phyloP scores from a whole-genome alignment of 1,140 invertebrate genomes.

The Aphis gossypii region DNA sequence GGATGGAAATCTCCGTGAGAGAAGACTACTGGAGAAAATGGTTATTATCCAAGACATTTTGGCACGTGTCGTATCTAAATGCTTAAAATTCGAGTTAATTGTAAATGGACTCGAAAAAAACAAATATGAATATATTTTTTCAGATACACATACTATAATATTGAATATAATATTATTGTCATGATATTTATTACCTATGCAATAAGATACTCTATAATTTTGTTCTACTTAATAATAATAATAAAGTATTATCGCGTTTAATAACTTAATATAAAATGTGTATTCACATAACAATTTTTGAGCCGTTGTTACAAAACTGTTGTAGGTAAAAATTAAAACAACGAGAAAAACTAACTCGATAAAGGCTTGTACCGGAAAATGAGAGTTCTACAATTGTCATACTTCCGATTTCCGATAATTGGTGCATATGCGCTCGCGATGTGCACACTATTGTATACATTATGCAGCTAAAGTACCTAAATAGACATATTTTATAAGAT shows the following conservation, averaged over 20 bases:
- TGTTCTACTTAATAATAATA: background rate
- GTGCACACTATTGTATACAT: background rate
- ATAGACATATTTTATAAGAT: background rate
- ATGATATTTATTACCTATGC: no score
- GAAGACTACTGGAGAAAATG: background rate
- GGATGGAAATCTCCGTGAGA: background rate
- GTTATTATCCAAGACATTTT: background rate
- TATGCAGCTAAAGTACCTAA: background rate
- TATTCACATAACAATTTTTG: background rate
- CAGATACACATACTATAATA: no score
- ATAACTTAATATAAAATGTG: background rate
- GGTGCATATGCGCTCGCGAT: background rate
- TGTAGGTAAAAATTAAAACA: background rate
- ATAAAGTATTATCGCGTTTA: background rate
- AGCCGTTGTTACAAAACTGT: background rate
- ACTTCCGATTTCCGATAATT: background rate
- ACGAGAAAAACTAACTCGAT: background rate
- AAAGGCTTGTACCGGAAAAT: background rate
- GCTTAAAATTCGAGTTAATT: no score
- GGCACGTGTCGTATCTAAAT: no score
- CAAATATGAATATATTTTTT: no score
- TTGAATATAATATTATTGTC: no score
- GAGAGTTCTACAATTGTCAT: background rate
- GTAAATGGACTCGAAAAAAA: no score
- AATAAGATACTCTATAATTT: no score